phyloP scores from a whole-genome alignment of 2,797 vertebrate genomes.

The Schizopygopsis pylzovi region DNA sequence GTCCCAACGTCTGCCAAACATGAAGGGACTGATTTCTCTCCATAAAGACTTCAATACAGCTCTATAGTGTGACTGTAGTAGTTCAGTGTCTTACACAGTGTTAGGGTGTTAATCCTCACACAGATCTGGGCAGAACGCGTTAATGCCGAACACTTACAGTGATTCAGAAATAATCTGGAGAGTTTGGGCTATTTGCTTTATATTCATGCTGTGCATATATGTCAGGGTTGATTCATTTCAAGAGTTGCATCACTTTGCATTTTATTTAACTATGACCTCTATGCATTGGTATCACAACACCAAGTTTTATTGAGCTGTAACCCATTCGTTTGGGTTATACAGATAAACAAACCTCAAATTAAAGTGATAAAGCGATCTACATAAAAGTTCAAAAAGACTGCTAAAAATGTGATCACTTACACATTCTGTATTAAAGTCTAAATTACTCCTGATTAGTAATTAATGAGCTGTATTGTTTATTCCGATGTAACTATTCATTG shows the following conservation, averaged over 20 bases:
- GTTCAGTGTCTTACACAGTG: neutral
- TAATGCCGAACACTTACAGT: neutral
- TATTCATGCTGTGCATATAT: neutral
- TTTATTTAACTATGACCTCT: neutral
- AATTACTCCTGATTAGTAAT: neutral
- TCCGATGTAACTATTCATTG: neutral
- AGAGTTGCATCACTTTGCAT: neutral
- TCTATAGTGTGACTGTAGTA: neutral
- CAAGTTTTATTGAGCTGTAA: neutral
- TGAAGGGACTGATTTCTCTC: too few species aligned
- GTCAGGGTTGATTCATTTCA: neutral
- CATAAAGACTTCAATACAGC: neutral
- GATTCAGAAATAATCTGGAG: neutral
- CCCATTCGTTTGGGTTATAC: neutral
- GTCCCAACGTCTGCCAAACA: constrained; percentile 41
- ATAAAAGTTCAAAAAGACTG: too few species aligned
- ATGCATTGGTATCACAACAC: neutral
- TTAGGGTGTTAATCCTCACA: constrained; percentile 14
- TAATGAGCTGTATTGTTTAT: neutral
- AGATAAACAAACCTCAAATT: neutral
- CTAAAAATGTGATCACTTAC: neutral
- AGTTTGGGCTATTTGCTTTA: neutral
- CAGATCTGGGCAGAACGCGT: neutral
- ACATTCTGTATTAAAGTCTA: neutral
- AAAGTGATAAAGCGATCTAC: neutral